Conservation (phyloP, 2,888 invertebrate genomes). For the Eupithecia inturbata region DNA sequence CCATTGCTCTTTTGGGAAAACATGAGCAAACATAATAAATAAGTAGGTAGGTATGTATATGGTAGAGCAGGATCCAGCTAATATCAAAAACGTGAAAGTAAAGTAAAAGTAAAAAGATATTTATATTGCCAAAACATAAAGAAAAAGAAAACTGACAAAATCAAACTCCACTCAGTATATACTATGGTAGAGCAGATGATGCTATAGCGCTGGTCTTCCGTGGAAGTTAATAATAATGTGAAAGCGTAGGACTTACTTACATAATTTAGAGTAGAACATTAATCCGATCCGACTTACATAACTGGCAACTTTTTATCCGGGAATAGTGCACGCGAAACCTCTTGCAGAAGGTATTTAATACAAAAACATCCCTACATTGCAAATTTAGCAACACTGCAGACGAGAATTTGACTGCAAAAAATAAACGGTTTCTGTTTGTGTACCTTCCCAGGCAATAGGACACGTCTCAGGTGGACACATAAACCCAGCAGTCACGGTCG, state of each 20-base stretch:
- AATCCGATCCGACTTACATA: neutral
- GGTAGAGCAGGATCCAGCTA: neutral
- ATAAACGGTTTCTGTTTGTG: neutral
- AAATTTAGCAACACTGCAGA: neutral
- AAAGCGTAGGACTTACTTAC: no score
- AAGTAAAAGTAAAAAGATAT: no score
- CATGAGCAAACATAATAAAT: neutral
- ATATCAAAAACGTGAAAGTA: neutral
- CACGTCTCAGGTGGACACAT: constrained; percentile 96
- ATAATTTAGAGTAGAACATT: neutral
- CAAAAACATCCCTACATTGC: neutral
- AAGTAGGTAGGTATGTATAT: no score
- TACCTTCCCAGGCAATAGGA: constrained; percentile 87
- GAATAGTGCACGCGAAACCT: neutral
- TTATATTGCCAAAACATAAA: no score
- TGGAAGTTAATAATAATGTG: no score
- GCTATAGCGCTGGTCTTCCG: no score
- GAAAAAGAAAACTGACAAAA: no score
- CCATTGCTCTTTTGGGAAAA: neutral
- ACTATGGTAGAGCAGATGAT: no score
- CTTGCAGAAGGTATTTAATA: neutral
- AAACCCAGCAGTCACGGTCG: constrained; percentile 95
- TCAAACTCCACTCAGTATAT: no score
- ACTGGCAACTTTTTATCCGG: neutral
- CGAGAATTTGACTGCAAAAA: neutral